Base-by-base conservation (phyloP, 1,140 invertebrate species). In the Drosophila tani region DNA sequence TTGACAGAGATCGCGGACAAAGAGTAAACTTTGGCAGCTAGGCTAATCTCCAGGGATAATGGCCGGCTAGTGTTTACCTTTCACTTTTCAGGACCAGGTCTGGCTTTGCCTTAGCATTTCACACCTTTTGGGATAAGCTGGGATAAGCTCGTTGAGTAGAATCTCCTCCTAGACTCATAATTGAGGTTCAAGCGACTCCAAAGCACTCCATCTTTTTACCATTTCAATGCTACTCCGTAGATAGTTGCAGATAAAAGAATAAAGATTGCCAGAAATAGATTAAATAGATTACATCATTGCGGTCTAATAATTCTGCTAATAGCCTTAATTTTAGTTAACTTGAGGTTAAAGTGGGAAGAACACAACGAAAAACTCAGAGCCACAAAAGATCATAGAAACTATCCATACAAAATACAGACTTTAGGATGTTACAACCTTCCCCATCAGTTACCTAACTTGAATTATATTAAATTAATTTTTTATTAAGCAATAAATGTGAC, bases 171-270 rank as follows among this genome's bases (percentile, higher is more conserved):
- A 17, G 68, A 62, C 55, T n/a, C 59, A 47, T 84, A 84, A 84
- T 77, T 80, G 82, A 70, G 73, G 81, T 60, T 84, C 75, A 50
- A 40, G 65, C 24, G 59, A 29, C 62, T 63, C 41, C 32, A 38
- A 46, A 64, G 38, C 66, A 43, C 59, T 69, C 47, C 62, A 27
- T 40, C 6, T 47, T 53, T 21, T 24, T 24, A 47, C 12, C 7
- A 21, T 47, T 47, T 47, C 45, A 47, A 21, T 47, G 19, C n/a
- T 5, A 7, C 15, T 2, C 9, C 15, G 14, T 2, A 41, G 40
- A n/a, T 41, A n/a, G 14, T n/a, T 45, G 19, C 17, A 45, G 43
- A 2, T 17, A 11, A 45, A 19, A 1, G n/a, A 41, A 5, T 5
- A 14, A 5, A 40, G 5, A 5, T 0, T 6, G 1, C 27, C 27